These are phyloP conservation scores for Vidua chalybeata DNA, from an alignment of 2,113 vertebrate genomes.

Conservation along the genomic window DNA sequence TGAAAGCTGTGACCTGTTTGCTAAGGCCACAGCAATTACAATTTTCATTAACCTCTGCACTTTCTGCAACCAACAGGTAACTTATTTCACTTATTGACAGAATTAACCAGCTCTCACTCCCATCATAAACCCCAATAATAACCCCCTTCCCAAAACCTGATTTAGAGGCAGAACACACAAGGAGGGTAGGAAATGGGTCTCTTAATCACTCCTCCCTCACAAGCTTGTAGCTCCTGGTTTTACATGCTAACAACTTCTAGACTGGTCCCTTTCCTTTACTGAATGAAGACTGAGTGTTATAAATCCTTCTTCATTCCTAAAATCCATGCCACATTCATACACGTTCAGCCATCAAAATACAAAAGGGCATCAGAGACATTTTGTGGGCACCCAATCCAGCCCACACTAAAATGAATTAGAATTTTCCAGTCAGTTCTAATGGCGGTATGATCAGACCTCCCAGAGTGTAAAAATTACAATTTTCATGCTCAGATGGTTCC, in stretches of 20 bases:
- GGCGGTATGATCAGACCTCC: background rate
- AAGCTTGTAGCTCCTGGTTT: background rate
- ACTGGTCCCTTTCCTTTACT: background rate
- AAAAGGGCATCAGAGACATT: background rate
- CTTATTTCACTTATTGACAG: constrained; percentile 5
- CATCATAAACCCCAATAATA: background rate
- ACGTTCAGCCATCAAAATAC: background rate
- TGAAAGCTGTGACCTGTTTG: background rate
- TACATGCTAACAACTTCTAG: background rate
- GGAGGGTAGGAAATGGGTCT: background rate
- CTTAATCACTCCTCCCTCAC: background rate
- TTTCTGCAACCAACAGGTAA: background rate
- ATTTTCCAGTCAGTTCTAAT: background rate
- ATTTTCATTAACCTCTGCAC: constrained; percentile 54
- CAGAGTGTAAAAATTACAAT: background rate
- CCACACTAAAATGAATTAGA: background rate
- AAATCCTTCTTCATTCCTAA: background rate
- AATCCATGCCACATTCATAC: background rate
- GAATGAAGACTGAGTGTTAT: background rate
- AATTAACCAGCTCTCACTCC: background rate
- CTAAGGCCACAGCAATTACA: background rate
- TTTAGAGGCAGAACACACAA: background rate
- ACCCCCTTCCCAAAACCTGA: background rate
- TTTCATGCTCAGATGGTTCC: background rate
- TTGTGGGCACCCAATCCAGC: background rate